These are phyloP conservation scores for Anguilla japonica DNA, from an alignment of 2,113 vertebrate genomes.

Conservation along the genomic window DNA sequence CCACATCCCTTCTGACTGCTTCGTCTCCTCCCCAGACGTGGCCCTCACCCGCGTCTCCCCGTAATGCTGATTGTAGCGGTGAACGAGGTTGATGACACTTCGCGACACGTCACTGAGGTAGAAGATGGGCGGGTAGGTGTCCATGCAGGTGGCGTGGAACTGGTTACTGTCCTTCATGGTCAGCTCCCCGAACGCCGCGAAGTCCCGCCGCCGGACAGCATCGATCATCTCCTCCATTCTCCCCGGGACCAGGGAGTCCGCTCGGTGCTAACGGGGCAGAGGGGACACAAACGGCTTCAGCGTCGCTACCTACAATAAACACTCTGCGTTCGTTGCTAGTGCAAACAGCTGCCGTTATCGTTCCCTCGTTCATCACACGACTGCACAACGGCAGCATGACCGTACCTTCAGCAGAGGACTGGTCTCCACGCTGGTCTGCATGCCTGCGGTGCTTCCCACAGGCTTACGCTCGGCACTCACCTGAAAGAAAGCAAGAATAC, in stretches of 20 bases:
- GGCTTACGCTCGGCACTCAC: conserved; percentile 83
- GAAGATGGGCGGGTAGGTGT: conserved; percentile 94
- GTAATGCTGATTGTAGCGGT: conserved; percentile 82
- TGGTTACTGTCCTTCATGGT: conserved; percentile 98
- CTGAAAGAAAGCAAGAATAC: conserved; percentile 57
- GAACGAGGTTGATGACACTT: conserved; percentile 78
- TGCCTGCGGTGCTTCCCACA: conserved; percentile 83
- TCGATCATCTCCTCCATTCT: conserved; percentile 80
- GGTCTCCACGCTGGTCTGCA: conserved; percentile 91
- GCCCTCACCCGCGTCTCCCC: conserved; percentile 73
- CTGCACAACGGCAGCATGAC: not conserved
- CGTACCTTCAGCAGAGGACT: conserved; percentile 84
- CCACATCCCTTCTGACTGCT: not conserved
- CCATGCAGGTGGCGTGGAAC: conserved; percentile 93
- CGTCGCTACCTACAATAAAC: not conserved
- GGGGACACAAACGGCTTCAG: not conserved
- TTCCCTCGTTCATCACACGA: not conserved
- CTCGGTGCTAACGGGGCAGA: conserved; percentile 75
- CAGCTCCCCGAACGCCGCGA: conserved; percentile 81
- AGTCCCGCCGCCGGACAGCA: conserved; percentile 76
- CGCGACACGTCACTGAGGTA: conserved; percentile 85
- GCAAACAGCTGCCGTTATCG: not conserved
- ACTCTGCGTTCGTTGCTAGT: not conserved
- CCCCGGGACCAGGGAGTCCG: conserved; percentile 76
- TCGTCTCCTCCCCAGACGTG: not conserved